These are phyloP conservation scores for Sebastes hubbsi DNA, from an alignment of 2,797 vertebrate species.

Conservation along the genomic window DNA sequence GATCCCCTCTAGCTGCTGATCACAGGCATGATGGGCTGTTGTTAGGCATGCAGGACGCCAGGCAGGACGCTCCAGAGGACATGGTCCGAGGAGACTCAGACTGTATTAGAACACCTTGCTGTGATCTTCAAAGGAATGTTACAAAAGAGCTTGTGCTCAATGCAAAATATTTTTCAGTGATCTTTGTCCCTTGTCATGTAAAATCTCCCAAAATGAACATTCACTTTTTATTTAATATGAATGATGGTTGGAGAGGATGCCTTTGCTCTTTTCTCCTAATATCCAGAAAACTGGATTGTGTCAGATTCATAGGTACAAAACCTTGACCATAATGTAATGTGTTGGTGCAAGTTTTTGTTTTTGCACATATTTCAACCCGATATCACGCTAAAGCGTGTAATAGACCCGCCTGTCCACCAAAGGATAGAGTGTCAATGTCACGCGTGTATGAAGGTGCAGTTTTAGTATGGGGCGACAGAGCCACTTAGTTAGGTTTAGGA, in stretches of 20 bases:
- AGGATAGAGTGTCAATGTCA: too few species aligned
- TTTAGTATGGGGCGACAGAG: too few species aligned
- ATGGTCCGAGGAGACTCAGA: neutral
- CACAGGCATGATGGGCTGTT: constrained; percentile 64
- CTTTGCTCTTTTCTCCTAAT: neutral
- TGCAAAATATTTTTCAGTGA: too few species aligned
- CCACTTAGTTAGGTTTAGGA: too few species aligned
- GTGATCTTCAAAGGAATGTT: neutral
- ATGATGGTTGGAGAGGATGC: fast-evolving
- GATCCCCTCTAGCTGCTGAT: constrained; percentile 51
- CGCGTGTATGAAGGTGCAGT: too few species aligned
- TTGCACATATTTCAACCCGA: neutral
- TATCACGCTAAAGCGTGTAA: too few species aligned
- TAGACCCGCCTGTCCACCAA: too few species aligned
- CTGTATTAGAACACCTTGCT: neutral
- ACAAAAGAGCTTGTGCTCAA: too few species aligned
- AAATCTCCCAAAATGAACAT: neutral
- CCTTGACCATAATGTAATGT: fast-evolving
- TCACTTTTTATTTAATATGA: neutral
- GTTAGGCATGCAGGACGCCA: constrained; percentile 34
- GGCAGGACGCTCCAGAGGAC: neutral
- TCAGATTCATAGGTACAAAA: neutral
- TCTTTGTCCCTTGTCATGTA: neutral
- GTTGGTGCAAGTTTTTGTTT: neutral
- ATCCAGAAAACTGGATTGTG: neutral